Conservation (phyloP, 2,888 invertebrate genomes). For the Pardosa pseudoannulata region DNA sequence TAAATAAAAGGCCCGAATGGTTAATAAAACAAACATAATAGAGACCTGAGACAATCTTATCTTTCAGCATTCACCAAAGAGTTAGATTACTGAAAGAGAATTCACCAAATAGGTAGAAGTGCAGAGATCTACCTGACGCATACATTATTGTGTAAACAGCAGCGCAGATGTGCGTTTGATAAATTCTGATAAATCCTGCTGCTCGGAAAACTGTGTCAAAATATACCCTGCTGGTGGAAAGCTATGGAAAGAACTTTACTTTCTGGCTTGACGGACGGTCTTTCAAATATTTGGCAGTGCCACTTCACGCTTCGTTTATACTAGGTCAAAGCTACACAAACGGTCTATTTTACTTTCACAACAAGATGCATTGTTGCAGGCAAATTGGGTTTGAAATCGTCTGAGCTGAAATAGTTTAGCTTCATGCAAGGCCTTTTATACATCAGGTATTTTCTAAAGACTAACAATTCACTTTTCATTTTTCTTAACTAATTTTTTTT, state of each 20-base stretch:
- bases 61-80: neutral
- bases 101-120: neutral
- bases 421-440: neutral
- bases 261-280: neutral
- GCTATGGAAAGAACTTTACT: neutral
- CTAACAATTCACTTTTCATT: no score
- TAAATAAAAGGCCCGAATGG: neutral
- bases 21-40: neutral
- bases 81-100: neutral
- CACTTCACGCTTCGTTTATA: conserved; percentile 53
- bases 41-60: neutral
- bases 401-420: conserved; percentile 1
- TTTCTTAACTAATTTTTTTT: no score
- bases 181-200: neutral
- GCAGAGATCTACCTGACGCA: neutral
- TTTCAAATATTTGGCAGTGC: conserved; percentile 8
- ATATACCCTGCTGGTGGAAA: conserved; percentile 22
- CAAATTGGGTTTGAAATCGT: conserved; percentile 6
- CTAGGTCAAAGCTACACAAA: conserved; percentile 56
- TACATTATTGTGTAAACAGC: conserved; percentile 39
- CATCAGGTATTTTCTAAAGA: conserved; percentile 1
- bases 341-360: conserved; percentile 45
- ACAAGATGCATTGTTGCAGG: conserved; percentile 18
- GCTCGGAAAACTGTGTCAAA: conserved; percentile 35
- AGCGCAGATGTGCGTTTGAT: conserved; percentile 31